Conservation (phyloP, 2,113 vertebrate species). For the Motacilla alba region DNA sequence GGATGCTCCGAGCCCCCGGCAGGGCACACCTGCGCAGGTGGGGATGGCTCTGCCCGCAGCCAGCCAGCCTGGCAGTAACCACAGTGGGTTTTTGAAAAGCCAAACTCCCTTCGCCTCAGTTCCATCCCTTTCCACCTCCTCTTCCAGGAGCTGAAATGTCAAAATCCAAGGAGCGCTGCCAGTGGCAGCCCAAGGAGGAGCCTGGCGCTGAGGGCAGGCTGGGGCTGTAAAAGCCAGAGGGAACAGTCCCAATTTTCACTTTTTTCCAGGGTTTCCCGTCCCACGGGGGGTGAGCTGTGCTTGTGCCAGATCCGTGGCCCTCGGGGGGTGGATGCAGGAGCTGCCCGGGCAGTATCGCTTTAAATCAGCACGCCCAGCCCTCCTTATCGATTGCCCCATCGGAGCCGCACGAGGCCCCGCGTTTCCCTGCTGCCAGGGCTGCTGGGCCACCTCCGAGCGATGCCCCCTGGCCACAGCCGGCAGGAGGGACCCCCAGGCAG, state of each 20-base stretch:
- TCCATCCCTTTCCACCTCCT: background rate
- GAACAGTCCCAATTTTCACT: background rate
- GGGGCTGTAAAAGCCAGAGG: accelerated
- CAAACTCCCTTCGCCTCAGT: background rate
- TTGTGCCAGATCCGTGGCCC: background rate
- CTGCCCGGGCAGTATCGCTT: background rate
- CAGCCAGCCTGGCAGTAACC: background rate
- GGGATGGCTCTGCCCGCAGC: background rate
- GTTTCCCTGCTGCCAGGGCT: background rate
- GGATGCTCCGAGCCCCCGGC: background rate
- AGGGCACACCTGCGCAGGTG: accelerated
- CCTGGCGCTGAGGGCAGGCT: background rate
- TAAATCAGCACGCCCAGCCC: background rate
- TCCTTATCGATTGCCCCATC: background rate
- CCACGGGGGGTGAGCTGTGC: accelerated
- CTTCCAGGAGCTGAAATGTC: background rate
- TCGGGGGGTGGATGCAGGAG: background rate
- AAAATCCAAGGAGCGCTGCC: background rate
- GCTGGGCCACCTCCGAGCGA: background rate
- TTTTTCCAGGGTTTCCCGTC: background rate
- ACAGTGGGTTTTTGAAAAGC: too few relatives aligned
- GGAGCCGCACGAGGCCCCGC: background rate
- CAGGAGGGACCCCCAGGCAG: accelerated
- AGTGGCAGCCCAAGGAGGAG: background rate
- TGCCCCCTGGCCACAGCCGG: background rate